A percentile compares a stretch with the other conserved stretches of the same genome.
These are phyloP conservation scores for Ophonus ardosiacus DNA, from an alignment of 2,888 invertebrate species.

Conservation along the genomic window DNA sequence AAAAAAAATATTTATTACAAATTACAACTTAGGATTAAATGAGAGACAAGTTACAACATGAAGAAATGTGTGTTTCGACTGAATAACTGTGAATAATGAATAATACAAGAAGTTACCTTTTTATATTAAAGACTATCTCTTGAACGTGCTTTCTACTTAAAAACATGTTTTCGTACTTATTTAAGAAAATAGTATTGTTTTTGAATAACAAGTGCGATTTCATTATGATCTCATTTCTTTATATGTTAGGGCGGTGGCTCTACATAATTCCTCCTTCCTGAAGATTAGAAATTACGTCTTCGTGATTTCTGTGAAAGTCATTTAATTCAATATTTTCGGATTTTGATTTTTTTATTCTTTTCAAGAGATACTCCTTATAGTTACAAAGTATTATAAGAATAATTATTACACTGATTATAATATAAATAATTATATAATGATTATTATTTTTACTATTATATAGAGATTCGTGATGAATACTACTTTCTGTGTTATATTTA, in stretches of 20 bases:
- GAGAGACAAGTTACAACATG: too few relatives aligned
- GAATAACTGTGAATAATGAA: too few relatives aligned
- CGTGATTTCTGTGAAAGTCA: neutral
- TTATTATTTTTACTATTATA: neutral
- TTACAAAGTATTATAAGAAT: neutral
- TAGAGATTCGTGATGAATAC: neutral
- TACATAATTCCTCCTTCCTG: neutral
- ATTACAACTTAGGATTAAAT: too few relatives aligned
- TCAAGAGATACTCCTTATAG: neutral
- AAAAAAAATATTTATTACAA: too few relatives aligned
- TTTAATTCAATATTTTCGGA: neutral
- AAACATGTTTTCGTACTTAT: too few relatives aligned
- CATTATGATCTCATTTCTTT: too few relatives aligned
- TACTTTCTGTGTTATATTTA: neutral
- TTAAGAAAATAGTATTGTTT: too few relatives aligned
- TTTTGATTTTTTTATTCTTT: neutral
- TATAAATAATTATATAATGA: neutral
- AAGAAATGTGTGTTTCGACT: too few relatives aligned
- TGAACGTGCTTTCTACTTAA: too few relatives aligned
- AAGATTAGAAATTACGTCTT: neutral
- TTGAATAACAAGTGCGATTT: too few relatives aligned
- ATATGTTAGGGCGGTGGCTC: neutral
- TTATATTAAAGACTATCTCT: too few relatives aligned
- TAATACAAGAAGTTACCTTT: too few relatives aligned
- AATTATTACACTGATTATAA: neutral